Evolutionary conservation across 2,888 invertebrate genomes (phyloP).

Genomic region (Caenorhabditis sp.): DNA sequence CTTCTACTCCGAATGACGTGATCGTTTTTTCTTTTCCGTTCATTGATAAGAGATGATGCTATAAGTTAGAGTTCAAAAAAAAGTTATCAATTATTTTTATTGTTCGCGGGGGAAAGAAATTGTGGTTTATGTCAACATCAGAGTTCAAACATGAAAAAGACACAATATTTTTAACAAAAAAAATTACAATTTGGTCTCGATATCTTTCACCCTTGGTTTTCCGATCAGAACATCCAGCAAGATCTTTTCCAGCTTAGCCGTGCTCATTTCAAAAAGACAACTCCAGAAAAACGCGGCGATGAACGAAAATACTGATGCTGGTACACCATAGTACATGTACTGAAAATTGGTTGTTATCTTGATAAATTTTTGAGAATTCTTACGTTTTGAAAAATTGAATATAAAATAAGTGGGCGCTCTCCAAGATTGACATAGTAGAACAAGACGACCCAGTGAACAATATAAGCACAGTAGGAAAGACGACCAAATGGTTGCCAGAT

Average conservation of each 20-base stretch:
- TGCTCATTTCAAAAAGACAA: conserved; percentile 37
- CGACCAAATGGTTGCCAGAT: conserved; percentile 82
- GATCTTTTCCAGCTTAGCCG: neutral
- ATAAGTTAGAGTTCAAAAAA: no score
- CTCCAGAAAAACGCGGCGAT: conserved; percentile 46
- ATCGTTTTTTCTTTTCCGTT: no score
- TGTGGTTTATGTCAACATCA: no score
- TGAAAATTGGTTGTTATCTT: conserved; percentile 9
- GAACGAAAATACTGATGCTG: conserved; percentile 31
- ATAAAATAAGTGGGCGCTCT: conserved; percentile 31
- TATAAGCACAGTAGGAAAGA: conserved; percentile 90
- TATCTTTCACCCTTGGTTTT: no score
- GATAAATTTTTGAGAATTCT: neutral
- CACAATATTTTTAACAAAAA: no score
- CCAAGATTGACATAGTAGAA: conserved; percentile 36
- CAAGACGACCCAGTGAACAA: conserved; percentile 71
- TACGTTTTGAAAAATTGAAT: conserved; percentile 28
- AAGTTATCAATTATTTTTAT: no score
- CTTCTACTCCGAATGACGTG: no score
- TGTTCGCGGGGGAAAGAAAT: no score
- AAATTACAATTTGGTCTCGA: no score
- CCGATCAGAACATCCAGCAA: neutral
- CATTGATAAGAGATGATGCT: no score
- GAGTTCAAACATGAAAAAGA: no score
- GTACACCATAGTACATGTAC: conserved; percentile 27